phyloP scores from a whole-genome alignment of 2,888 invertebrate species.

The Phyto melanocephala region DNA sequence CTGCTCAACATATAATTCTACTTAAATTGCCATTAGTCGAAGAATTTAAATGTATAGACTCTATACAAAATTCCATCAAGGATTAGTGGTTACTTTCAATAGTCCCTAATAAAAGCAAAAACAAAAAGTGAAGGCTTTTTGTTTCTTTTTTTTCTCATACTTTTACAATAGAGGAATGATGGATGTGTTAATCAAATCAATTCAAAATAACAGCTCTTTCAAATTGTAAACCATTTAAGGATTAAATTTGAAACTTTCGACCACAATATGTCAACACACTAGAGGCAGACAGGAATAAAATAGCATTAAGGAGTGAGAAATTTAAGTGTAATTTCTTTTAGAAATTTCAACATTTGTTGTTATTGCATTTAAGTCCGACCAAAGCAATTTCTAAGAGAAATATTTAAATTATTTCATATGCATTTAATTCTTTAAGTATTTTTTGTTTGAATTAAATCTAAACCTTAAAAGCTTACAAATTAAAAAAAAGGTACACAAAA shows the following conservation, averaged over 20 bases:
- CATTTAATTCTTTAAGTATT: slow-evolving; percentile 53
- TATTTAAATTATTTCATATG: slow-evolving; percentile 51
- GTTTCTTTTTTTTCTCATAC: not conserved
- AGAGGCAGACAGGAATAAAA: not conserved
- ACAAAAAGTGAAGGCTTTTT: slow-evolving; percentile 42
- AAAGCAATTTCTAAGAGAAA: not conserved
- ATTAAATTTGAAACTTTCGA: slow-evolving; percentile 57
- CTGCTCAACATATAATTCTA: not conserved
- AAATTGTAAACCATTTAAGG: slow-evolving; percentile 63
- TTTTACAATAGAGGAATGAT: slow-evolving; percentile 67
- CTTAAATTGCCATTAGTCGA: slow-evolving; percentile 24
- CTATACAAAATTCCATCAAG: slow-evolving; percentile 44
- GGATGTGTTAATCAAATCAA: slow-evolving; percentile 76
- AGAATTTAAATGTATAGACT: slow-evolving; percentile 44
- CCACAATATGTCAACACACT: slow-evolving; percentile 61
- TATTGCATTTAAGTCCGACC: slow-evolving; percentile 65
- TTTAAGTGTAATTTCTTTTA: slow-evolving; percentile 55
- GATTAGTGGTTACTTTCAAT: slow-evolving; percentile 67
- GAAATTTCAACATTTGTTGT: slow-evolving; percentile 62
- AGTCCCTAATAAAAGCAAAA: slow-evolving; percentile 14
- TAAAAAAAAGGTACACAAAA: not conserved
- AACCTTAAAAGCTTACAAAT: slow-evolving; percentile 30
- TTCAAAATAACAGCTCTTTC: slow-evolving; percentile 67
- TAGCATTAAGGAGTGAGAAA: slow-evolving; percentile 9
- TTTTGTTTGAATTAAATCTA: slow-evolving; percentile 19